phyloP scores from a whole-genome alignment of 2,113 vertebrate genomes.

The Pristiophorus japonicus region DNA sequence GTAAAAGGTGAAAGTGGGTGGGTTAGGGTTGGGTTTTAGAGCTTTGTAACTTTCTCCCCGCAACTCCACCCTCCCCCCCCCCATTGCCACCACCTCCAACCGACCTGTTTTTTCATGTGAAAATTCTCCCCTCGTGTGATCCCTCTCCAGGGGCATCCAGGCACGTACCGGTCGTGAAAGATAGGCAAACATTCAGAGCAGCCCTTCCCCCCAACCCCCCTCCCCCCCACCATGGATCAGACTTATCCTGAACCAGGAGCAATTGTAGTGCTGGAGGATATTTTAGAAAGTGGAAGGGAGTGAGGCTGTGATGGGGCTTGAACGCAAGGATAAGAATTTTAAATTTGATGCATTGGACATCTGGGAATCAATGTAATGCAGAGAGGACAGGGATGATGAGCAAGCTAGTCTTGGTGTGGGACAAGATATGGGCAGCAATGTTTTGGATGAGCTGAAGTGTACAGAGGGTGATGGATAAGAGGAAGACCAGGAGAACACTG shows the following conservation, averaged over 20 bases:
- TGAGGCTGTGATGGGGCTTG: neutral
- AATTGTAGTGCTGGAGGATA: neutral
- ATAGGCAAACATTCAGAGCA: neutral
- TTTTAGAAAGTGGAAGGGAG: neutral
- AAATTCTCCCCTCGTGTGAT: neutral
- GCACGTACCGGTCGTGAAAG: too few relatives aligned
- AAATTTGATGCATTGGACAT: neutral
- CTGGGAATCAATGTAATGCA: neutral
- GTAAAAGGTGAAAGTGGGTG: too few relatives aligned
- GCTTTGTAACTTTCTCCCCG: too few relatives aligned
- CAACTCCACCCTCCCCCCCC: too few relatives aligned
- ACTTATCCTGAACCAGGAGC: neutral
- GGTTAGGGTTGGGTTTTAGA: too few relatives aligned
- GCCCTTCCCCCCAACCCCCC: too few relatives aligned
- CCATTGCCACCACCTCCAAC: too few relatives aligned
- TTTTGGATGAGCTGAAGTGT: neutral
- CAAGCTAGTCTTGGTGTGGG: neutral
- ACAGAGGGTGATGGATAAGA: too few relatives aligned
- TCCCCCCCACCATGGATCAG: neutral
- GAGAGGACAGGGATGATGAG: neutral
- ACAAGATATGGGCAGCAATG: neutral
- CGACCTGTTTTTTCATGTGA: too few relatives aligned
- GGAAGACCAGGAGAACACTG: neutral
- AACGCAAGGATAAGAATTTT: neutral
- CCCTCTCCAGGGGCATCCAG: neutral